Base-by-base conservation (phyloP, 2,797 vertebrate genomes). In the Dermochelys coriacea region DNA sequence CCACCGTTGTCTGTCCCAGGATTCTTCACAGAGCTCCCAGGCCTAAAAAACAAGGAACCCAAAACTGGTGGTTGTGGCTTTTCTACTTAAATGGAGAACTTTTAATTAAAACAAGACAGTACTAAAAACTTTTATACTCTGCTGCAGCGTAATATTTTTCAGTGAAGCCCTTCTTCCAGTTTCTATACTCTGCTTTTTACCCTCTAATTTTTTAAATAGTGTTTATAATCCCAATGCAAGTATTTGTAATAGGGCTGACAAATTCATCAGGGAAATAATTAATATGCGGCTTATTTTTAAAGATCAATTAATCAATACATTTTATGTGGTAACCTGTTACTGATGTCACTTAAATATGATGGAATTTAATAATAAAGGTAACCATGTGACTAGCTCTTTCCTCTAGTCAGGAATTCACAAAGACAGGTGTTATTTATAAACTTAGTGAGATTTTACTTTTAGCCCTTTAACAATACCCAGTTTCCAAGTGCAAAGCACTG, bases 261-360 rank as follows among this genome's bases (percentile, higher is more conserved):
- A 54, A 57, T 87, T 80, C 5, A 86, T 68, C 37, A 92, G 82
- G 21, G 3, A 86, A 90, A 85, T 91, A 74, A 14, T 75, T 85
- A 84, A 95, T 84, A 12, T 47, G 80, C 94, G 95, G 80, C 47
- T 92, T 95, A 90, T 74, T 93, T 94, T 49, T 79, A 91, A 90
- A 80, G 37, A 95, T 74, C 74, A 91, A 88, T 88, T 97, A 96
- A 80, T 93, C 77, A 92, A 47, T 88, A 23, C 71, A 90, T 95
- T 94, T 88, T 93, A 92, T 89, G 78, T 59, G 55, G 87, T 82
- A 85, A 89, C 77, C 11, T 85, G 89, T 52, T 86, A 86, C 83
- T 82, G 81, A 91, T 61, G 81, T 82, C 86, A 95, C 87, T 95
- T 91, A 95, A 61, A 80, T 74, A 89, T 85, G 81, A 89, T 82